Conservation (phyloP, 1,140 invertebrate species). For the Cyphomyrmex costatus region DNA sequence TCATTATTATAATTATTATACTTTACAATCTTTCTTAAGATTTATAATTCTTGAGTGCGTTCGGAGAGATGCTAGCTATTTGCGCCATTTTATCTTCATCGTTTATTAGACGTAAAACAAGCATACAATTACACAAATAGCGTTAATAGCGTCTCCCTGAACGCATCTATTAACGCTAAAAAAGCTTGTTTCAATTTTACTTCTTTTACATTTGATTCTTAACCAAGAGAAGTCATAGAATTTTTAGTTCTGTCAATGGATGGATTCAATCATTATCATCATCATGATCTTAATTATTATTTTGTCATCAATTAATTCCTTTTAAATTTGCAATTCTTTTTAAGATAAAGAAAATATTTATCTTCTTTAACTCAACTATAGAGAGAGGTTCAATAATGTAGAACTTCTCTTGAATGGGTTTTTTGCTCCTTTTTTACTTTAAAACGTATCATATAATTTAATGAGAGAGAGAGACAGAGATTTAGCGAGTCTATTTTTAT, state of each 20-base stretch:
- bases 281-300: background rate
- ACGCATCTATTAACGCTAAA: no score
- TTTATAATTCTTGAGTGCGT: no score
- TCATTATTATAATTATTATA: no score
- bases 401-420: background rate
- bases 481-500: constrained; percentile 74
- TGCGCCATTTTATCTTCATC: no score
- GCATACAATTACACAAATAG: no score
- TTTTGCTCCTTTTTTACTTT: background rate
- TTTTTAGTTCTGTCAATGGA: background rate
- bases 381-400: background rate
- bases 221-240: background rate
- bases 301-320: background rate
- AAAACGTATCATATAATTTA: constrained; percentile 34
- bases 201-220: background rate
- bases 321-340: background rate
- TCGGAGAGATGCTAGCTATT: no score
- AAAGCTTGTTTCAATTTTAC: background rate
- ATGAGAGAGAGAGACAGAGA: no score
- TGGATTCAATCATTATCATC: background rate
- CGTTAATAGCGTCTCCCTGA: no score
- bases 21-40: no score
- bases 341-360: background rate
- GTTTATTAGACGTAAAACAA: no score
- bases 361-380: background rate